Base-by-base conservation (phyloP, 2,113 vertebrate species). In the Ellobius talpinus region DNA sequence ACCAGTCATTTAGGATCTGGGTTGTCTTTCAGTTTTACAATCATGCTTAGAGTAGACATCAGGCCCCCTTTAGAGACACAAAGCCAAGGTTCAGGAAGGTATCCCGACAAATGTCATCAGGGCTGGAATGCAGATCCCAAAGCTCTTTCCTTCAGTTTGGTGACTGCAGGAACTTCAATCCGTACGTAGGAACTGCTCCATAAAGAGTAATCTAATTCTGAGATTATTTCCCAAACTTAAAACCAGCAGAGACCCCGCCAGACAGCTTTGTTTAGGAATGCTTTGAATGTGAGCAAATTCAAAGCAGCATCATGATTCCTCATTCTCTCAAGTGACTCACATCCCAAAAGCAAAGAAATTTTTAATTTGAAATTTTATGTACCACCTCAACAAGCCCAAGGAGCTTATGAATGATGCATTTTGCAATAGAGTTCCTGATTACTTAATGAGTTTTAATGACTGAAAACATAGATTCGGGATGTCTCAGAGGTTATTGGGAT, bases 361-460 rank as follows among this genome's bases (percentile, higher is more conserved):
- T 90, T 74, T 50, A 82, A 47, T 36, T 23, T 0, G 3, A 42
- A 23, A 89, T 96, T 94, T 68, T 84, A 93, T 7, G 77, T 65
- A 55, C 45, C 47, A 79, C 66, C 55, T 36, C 61, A 86, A n/a
- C 63, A 26, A 97, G 66, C 72, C 52, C 24, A 87, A 58, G 23
- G 52, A 42, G 50, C 79, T 94, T 82, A 16, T 89, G 94, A 97
- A 89, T 93, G 79, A 96, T 31, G 87, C 87, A 63, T 29, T 66
- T 24, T 87, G 95, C 97, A 95, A 4, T 47, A 45, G 86, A 42
- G 21, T 70, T 97, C 87, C 91, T 95, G 55, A 94, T 66, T 91
- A 76, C 77, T 93, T 68, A 93, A 93, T 77, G 0, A 93, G 74
- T 96, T 97, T 50, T 78, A 98, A 97, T 72, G 93, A 96, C 91